Conservation (phyloP, 2,113 vertebrate species). For the Triplophysa siluroides region DNA sequence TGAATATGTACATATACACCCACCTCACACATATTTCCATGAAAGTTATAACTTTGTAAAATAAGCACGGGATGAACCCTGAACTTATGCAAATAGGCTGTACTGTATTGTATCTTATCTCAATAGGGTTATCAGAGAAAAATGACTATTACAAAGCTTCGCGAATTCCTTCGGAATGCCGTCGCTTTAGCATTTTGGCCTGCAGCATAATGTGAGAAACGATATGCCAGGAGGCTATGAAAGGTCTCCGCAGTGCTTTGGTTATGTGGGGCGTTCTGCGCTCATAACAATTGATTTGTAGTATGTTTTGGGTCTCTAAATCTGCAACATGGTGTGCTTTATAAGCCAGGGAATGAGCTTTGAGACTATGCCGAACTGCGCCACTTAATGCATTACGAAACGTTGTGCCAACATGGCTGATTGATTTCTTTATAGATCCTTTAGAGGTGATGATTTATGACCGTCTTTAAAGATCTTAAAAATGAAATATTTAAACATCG, state of each 20-base stretch:
- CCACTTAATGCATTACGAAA: constrained; percentile 44
- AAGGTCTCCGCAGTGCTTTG: constrained; percentile 48
- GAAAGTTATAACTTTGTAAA: constrained; percentile 39
- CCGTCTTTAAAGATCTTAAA: constrained; percentile 3
- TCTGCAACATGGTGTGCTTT: constrained; percentile 49
- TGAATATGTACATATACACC: constrained; percentile 48
- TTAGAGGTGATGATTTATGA: constrained; percentile 42
- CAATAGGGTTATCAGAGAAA: constrained; percentile 41
- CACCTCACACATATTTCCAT: constrained; percentile 38
- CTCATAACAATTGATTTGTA: constrained; percentile 56
- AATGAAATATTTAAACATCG: background rate
- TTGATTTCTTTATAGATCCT: constrained; percentile 39
- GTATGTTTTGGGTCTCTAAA: constrained; percentile 52
- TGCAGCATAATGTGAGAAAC: constrained; percentile 46
- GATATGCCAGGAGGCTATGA: constrained; percentile 55
- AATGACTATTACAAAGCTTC: constrained; percentile 42
- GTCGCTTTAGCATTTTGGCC: constrained; percentile 50
- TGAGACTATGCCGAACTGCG: constrained; percentile 32
- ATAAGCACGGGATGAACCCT: constrained; percentile 41
- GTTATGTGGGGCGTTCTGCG: constrained; percentile 45
- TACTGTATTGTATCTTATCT: constrained; percentile 41
- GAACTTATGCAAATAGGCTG: constrained; percentile 43
- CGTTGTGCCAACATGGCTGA: constrained; percentile 21
- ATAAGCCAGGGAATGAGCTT: constrained; percentile 38
- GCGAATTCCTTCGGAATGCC: constrained; percentile 41